A percentile compares a stretch with the other conserved stretches of the same genome.
Evolutionary conservation across 53 echinoderm and acorn worm species (phyloP).

Genomic region (Echinarachnius parma): DNA sequence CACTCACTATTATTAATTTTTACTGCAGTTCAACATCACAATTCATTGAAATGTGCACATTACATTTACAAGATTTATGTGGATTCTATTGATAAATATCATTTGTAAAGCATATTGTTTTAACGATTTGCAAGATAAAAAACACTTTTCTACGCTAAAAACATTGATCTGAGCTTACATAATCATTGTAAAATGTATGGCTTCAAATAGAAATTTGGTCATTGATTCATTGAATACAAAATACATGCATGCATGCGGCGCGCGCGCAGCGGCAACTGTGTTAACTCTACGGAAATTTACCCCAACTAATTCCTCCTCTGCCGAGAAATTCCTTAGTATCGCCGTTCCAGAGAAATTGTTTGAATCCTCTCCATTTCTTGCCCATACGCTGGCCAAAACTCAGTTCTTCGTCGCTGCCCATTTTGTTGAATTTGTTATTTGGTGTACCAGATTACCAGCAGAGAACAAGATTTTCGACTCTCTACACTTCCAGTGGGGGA

Average conservation of each 20-base stretch:
- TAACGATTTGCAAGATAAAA: too few relatives aligned
- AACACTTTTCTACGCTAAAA: too few relatives aligned
- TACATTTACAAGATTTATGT: neutral
- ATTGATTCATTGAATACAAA: too few relatives aligned
- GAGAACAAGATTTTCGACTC: slow-evolving; percentile 46
- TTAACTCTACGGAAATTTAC: slow-evolving; percentile 55
- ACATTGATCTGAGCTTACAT: too few relatives aligned
- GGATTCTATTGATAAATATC: neutral
- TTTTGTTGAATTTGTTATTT: slow-evolving; percentile 43
- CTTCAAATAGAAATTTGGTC: too few relatives aligned
- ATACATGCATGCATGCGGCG: neutral
- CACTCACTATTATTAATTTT: too few relatives aligned
- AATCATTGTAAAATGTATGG: too few relatives aligned
- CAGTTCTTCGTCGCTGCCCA: slow-evolving; percentile 85
- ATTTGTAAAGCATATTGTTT: neutral
- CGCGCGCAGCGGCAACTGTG: neutral
- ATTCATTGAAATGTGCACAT: neutral
- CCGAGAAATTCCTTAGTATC: slow-evolving; percentile 81
- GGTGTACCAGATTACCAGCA: neutral
- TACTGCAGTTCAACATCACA: neutral
- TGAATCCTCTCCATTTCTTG: slow-evolving; percentile 61
- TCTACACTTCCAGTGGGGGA: slow-evolving; percentile 18
- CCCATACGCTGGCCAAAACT: slow-evolving; percentile 74
- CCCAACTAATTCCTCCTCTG: slow-evolving; percentile 82
- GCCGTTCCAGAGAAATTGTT: slow-evolving; percentile 75